Percentiles rank a stretch among this genome's conserved stretches.
Conservation (phyloP, 2,888 invertebrate species). For the Tryphoninae sp. region DNA sequence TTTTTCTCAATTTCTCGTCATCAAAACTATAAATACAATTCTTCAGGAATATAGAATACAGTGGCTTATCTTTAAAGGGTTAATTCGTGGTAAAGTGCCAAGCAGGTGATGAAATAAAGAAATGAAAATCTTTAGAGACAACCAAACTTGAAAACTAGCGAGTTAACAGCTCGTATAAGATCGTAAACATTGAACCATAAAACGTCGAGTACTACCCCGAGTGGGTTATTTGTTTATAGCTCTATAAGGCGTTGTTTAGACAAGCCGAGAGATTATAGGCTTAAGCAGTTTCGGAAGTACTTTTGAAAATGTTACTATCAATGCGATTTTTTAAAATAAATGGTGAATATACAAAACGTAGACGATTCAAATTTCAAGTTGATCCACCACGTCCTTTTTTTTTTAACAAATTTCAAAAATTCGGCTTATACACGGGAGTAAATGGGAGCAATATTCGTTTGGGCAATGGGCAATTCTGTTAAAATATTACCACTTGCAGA, state of each 20-base stretch:
- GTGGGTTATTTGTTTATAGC: slow-evolving; percentile 20
- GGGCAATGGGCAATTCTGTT: too few species aligned
- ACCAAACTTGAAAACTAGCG: background rate
- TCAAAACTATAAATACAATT: too few species aligned
- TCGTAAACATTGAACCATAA: slow-evolving; percentile 16
- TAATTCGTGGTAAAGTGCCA: background rate
- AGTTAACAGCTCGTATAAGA: slow-evolving; percentile 3
- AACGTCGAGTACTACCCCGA: slow-evolving; percentile 3
- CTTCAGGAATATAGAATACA: background rate
- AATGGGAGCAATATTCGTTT: too few species aligned
- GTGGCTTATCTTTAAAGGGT: background rate
- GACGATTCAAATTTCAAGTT: too few species aligned
- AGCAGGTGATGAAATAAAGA: background rate
- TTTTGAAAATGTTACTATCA: too few species aligned
- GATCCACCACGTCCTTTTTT: too few species aligned
- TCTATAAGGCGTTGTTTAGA: slow-evolving; percentile 15
- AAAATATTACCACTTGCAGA: too few species aligned
- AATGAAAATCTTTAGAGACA: background rate
- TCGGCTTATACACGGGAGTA: too few species aligned
- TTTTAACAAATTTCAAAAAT: too few species aligned
- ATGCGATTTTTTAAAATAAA: too few species aligned
- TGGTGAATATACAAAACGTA: too few species aligned
- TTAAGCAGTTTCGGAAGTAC: too few species aligned
- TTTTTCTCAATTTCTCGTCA: background rate
- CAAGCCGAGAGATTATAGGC: background rate